A percentile compares a stretch with the other conserved stretches of the same genome.
Conservation (phyloP, 1,140 invertebrate species). For the Leucophenga varia region DNA sequence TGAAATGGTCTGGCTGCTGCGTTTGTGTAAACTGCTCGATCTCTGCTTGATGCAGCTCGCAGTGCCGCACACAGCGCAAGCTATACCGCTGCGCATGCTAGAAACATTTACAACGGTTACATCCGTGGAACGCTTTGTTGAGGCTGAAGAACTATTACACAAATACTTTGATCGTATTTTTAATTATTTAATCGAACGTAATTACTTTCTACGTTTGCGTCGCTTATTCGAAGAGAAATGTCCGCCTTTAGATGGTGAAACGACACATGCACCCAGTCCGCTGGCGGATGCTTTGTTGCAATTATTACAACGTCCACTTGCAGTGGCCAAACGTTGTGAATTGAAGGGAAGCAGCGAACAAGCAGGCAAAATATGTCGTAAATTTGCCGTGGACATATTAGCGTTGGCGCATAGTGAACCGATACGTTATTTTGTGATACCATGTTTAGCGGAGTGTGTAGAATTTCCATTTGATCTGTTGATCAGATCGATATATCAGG, state of each 20-base stretch:
- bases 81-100: constrained; percentile 73
- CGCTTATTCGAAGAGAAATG: constrained; percentile 71
- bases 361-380: constrained; percentile 26
- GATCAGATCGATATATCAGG: constrained; percentile 33
- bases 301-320: constrained; percentile 74
- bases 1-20: constrained; percentile 39
- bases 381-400: constrained; percentile 60
- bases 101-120: constrained; percentile 73
- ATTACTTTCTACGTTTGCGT: constrained; percentile 75
- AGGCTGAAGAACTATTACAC: constrained; percentile 55
- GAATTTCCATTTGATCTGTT: constrained; percentile 61
- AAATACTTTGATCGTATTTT: constrained; percentile 57
- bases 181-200: constrained; percentile 52
- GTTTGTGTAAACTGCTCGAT: constrained; percentile 40
- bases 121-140: constrained; percentile 59
- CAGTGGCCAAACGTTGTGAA: constrained; percentile 29
- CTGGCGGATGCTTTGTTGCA: constrained; percentile 73
- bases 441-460: constrained; percentile 57
- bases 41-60: constrained; percentile 42
- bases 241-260: constrained; percentile 70
- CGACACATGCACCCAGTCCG: constrained; percentile 70
- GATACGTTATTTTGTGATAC: constrained; percentile 61
- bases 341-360: constrained; percentile 14
- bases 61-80: constrained; percentile 58
- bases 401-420: constrained; percentile 61